phyloP scores from a whole-genome alignment of 2,888 invertebrate genomes.

The Nesidiocoris tenuis region DNA sequence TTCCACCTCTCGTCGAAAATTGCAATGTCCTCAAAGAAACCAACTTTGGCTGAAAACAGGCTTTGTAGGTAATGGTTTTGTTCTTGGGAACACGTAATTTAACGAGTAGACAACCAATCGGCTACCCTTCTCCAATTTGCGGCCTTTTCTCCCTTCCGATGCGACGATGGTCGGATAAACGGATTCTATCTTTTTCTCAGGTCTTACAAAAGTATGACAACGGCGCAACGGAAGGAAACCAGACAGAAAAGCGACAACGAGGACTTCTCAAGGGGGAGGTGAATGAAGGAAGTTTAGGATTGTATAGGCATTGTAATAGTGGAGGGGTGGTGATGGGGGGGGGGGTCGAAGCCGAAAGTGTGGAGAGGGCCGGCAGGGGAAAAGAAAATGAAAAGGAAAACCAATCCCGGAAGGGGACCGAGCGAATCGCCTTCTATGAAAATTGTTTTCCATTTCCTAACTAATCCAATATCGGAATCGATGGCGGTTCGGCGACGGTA shows the following conservation, averaged over 20 bases:
- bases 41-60: not conserved
- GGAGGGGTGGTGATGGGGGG: not conserved
- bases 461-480: constrained; percentile 42
- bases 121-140: not conserved
- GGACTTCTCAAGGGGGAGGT: not conserved
- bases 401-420: constrained; percentile 14
- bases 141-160: not conserved
- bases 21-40: not conserved
- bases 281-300: constrained; percentile 5
- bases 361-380: not conserved
- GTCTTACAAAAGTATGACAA: constrained; percentile 8
- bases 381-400: constrained; percentile 13
- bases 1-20: not conserved
- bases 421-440: constrained; percentile 40
- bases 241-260: constrained; percentile 4
- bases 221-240: constrained; percentile 17
- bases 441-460: constrained; percentile 43
- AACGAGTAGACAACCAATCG: not conserved
- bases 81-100: not conserved
- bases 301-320: not conserved
- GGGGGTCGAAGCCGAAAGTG: constrained; percentile 7
- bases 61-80: not conserved
- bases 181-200: constrained; percentile 25
- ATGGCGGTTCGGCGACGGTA: constrained; percentile 14
- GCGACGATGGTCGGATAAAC: constrained; percentile 26